Evolutionary conservation across 2,113 vertebrate species (phyloP), one percentile per base, ranked within the genome.

Genomic region (Microtus ochrogaster): DNA sequence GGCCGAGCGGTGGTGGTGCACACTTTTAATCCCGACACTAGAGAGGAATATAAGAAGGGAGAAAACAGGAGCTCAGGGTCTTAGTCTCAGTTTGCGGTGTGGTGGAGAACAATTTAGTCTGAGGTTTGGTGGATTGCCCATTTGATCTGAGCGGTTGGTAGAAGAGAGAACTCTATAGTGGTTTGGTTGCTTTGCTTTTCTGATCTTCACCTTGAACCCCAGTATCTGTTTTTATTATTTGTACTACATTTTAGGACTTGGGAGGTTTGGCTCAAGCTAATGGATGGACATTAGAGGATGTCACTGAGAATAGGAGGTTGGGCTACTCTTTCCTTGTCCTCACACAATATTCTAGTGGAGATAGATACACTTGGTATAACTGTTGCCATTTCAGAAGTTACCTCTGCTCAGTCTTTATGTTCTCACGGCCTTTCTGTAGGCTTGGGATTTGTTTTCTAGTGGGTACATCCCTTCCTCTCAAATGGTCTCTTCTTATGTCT

Each of bases 241-340:
- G 55, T 58, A 19, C 55, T 58, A 58, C 55, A 58, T 58, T 58
- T 89, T 85, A 88, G 90, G 88, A 91, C 47, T 77, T 89, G 92
- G 30, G 24, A 78, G 81, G 47, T 83, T 94, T 96, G 90, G 72
- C 92, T 92, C 77, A 73, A 41, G 77, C 55, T 88, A 70, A 72
- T 78, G 81, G 72, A 41, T 41, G 47, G 92, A 91, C 65, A 93
- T 73, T 81, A 58, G 85, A 81, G 72, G 82, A 94, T 85, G 72
- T 94, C 90, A 65, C 89, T 49, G 86, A 95, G 66, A 55, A 74
- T 30, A 91, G 44, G 83, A 93, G 82, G 36, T 24, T 78, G 65
- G 21, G 47, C 78, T 92, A 0, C 14, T 30, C 76, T 91, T 94
- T 78, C 77, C 85, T 90, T 91, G 47, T 94, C n/a, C 17, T 36